Evolutionary conservation across 2,888 invertebrate species (phyloP).

Genomic region (Drosophila sordidula): DNA sequence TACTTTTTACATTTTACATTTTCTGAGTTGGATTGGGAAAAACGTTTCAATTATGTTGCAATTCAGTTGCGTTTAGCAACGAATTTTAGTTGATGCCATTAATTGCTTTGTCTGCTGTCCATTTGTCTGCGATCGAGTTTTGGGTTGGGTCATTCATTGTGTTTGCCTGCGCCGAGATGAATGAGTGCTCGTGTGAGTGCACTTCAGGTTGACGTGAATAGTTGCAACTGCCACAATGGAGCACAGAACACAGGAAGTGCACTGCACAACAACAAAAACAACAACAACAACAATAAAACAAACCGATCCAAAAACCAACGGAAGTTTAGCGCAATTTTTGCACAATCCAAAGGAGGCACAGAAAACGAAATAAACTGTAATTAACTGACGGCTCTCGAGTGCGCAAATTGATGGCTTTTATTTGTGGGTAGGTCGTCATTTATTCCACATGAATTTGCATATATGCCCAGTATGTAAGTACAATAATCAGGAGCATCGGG

Average conservation of each 20-base stretch:
- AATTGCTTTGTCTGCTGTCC: slow-evolving; percentile 32
- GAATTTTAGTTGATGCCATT: slow-evolving; percentile 24
- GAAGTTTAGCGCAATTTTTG: slow-evolving; percentile 51
- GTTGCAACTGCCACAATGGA: slow-evolving; percentile 26
- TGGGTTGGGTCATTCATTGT: slow-evolving; percentile 4
- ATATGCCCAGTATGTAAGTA: too few species aligned
- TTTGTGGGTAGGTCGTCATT: slow-evolving; percentile 38
- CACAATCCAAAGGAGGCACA: slow-evolving; percentile 30
- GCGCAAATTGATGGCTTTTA: slow-evolving; percentile 14
- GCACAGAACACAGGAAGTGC: slow-evolving; percentile 47
- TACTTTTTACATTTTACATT: slow-evolving; percentile 36
- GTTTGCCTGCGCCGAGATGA: slow-evolving; percentile 1
- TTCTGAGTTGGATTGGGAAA: slow-evolving; percentile 28
- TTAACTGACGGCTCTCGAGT: slow-evolving; percentile 55
- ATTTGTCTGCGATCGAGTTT: slow-evolving; percentile 4
- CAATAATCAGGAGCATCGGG: slow-evolving; percentile 4
- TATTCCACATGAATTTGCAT: slow-evolving; percentile 74
- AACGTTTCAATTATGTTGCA: slow-evolving; percentile 48
- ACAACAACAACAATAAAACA: slow-evolving; percentile 27
- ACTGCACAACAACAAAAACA: slow-evolving; percentile 26
- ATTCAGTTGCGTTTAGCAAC: not conserved
- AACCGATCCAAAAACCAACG: too few species aligned
- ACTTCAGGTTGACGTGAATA: slow-evolving; percentile 53
- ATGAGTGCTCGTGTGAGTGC: slow-evolving; percentile 37
- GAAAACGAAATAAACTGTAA: slow-evolving; percentile 57